Evolutionary conservation across 2,797 vertebrate genomes (phyloP).

Genomic region (Austrolebias charrua): DNA sequence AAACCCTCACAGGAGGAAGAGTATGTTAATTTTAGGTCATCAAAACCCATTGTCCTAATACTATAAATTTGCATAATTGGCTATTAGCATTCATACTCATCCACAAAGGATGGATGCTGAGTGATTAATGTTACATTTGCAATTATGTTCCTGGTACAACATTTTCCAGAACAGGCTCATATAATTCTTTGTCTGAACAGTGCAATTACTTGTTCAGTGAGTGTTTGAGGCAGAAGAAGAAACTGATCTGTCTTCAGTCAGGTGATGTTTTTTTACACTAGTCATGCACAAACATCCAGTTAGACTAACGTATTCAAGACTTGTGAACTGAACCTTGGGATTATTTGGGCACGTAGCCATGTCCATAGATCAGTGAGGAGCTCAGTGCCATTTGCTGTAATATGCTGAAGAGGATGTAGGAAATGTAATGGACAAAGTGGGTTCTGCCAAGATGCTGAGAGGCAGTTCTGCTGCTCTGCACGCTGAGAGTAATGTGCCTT

Average conservation of each 20-base stretch:
- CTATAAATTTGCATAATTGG: constrained; percentile 65
- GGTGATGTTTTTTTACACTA: constrained; percentile 27
- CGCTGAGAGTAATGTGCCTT: constrained; percentile 49
- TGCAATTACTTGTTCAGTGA: constrained; percentile 61
- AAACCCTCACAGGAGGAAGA: constrained; percentile 36
- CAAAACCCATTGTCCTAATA: constrained; percentile 54
- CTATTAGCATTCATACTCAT: constrained; percentile 63
- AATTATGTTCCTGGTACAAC: constrained; percentile 53
- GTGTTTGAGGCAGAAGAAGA: constrained; percentile 28
- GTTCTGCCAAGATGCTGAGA: constrained; percentile 55
- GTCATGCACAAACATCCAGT: constrained; percentile 24
- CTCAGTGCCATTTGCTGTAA: constrained; percentile 34
- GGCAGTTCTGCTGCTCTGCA: constrained; percentile 61
- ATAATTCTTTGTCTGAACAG: constrained; percentile 50
- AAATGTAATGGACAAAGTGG: constrained; percentile 47
- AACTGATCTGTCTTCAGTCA: constrained; percentile 36
- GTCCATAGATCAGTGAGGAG: constrained; percentile 40
- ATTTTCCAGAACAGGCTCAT: constrained; percentile 39
- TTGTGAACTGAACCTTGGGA: constrained; percentile 36
- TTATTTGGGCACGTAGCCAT: constrained; percentile 27
- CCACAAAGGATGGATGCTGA: constrained; percentile 47
- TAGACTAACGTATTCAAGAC: constrained; percentile 33
- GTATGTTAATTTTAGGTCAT: constrained; percentile 47
- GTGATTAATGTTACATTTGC: constrained; percentile 62
- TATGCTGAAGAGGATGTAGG: constrained; percentile 52